phyloP scores from a whole-genome alignment of 2,797 vertebrate genomes.

The Manis crassicaudata region DNA sequence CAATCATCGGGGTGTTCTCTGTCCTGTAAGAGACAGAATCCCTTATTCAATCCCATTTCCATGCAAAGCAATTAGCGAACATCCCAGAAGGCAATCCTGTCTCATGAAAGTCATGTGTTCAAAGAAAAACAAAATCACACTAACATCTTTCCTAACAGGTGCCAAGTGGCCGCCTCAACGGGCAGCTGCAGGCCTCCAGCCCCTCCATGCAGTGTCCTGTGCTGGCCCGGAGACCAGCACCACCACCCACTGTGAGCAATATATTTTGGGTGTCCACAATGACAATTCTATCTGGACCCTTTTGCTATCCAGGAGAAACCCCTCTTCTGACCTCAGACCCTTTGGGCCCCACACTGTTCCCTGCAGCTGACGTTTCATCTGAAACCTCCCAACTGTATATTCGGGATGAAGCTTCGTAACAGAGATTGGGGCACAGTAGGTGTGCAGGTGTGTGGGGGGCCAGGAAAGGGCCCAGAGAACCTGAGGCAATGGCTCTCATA shows the following conservation, averaged over 20 bases:
- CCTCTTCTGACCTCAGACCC: background rate
- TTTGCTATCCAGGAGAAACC: background rate
- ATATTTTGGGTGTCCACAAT: accelerated
- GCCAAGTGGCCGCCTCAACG: accelerated
- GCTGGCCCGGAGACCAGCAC: accelerated
- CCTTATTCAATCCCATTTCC: too few species aligned
- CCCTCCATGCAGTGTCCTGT: accelerated
- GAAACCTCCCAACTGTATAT: too few species aligned
- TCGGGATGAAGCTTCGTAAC: accelerated
- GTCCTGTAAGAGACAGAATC: conserved; percentile 88
- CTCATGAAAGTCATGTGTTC: accelerated
- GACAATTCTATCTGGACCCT: background rate
- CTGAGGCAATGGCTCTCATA: accelerated
- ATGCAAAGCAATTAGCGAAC: accelerated
- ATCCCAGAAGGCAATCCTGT: background rate
- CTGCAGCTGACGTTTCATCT: accelerated
- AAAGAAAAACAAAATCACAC: too few species aligned
- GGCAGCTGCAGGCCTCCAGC: background rate
- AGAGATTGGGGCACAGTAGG: background rate
- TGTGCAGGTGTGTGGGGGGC: background rate
- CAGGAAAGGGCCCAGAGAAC: background rate
- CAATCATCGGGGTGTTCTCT: conserved; percentile 98
- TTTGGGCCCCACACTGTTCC: accelerated
- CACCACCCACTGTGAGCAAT: accelerated
- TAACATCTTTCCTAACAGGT: accelerated